These are phyloP conservation scores for Serrognathus titanus DNA, from an alignment of 2,888 invertebrate genomes.

Conservation along the genomic window DNA sequence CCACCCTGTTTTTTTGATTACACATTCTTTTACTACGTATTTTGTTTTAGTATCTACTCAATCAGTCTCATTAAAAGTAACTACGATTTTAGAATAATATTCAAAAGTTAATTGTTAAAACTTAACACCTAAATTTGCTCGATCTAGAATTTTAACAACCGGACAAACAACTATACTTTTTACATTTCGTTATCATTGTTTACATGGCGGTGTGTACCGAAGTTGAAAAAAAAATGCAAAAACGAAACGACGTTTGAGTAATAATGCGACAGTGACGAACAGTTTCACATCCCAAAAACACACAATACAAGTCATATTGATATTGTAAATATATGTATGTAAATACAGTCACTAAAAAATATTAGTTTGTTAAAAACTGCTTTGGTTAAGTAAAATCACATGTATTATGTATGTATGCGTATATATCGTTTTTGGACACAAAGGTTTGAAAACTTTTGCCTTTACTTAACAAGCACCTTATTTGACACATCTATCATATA, in stretches of 20 bases:
- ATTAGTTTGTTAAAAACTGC: slow-evolving; percentile 20
- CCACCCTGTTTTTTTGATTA: slow-evolving; percentile 12
- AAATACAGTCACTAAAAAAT: slow-evolving; percentile 14
- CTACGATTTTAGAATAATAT: background rate
- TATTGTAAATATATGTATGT: slow-evolving; percentile 9
- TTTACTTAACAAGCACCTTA: no score
- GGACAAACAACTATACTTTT: background rate
- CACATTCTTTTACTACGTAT: background rate
- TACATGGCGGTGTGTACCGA: background rate
- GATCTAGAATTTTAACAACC: background rate
- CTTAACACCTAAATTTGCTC: background rate
- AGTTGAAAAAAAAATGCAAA: background rate
- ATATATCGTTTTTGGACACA: slow-evolving; percentile 6
- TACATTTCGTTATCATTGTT: background rate
- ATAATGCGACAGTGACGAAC: background rate
- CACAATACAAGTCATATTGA: slow-evolving; percentile 2
- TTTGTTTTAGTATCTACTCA: slow-evolving; percentile 3
- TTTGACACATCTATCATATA: no score
- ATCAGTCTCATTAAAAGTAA: slow-evolving; percentile 12
- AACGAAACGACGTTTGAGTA: no score
- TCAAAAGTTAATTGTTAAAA: slow-evolving; percentile 5
- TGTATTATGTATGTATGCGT: slow-evolving; percentile 11
- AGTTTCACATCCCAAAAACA: background rate
- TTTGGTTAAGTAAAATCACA: slow-evolving; percentile 31
- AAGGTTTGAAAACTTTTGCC: slow-evolving; percentile 6